phyloP scores from a whole-genome alignment of 1,140 invertebrate genomes.

The Mylabris phalerata region DNA sequence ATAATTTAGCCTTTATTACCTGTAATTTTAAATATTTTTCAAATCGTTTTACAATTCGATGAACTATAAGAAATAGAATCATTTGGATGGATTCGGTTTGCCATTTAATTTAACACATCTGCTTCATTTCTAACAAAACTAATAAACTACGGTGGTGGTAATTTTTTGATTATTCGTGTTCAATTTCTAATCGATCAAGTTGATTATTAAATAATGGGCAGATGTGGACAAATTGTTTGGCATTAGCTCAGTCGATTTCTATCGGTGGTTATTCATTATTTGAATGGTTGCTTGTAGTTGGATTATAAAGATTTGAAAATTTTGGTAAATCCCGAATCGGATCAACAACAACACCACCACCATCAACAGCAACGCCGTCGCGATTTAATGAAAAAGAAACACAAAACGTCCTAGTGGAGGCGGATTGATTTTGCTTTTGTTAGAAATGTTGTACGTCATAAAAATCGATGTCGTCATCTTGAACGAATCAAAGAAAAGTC shows the following conservation, averaged over 20 bases:
- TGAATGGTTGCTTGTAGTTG: constrained; percentile 41
- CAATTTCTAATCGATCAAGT: too few species aligned
- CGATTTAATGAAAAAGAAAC: constrained; percentile 49
- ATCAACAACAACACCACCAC: not conserved
- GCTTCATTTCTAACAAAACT: not conserved
- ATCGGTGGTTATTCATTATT: constrained; percentile 36
- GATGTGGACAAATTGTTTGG: constrained; percentile 39
- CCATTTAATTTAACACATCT: constrained; percentile 2
- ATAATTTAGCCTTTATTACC: too few species aligned
- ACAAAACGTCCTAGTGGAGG: constrained; percentile 50
- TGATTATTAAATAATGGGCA: constrained; percentile 10
- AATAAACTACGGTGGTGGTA: too few species aligned
- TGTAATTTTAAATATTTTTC: too few species aligned
- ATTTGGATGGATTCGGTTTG: too few species aligned
- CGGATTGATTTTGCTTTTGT: constrained; percentile 2
- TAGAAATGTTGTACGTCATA: constrained; percentile 8
- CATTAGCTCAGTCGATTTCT: constrained; percentile 33
- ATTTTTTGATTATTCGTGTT: too few species aligned
- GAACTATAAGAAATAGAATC: too few species aligned
- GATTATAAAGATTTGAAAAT: constrained; percentile 52
- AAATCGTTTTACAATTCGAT: too few species aligned
- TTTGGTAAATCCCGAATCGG: constrained; percentile 37
- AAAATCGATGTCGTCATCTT: constrained; percentile 21
- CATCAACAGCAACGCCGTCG: constrained; percentile 24
- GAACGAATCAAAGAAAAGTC: constrained; percentile 30